These are phyloP conservation scores for Vanessa atalanta DNA, from an alignment of 1,140 invertebrate species.

Conservation along the genomic window DNA sequence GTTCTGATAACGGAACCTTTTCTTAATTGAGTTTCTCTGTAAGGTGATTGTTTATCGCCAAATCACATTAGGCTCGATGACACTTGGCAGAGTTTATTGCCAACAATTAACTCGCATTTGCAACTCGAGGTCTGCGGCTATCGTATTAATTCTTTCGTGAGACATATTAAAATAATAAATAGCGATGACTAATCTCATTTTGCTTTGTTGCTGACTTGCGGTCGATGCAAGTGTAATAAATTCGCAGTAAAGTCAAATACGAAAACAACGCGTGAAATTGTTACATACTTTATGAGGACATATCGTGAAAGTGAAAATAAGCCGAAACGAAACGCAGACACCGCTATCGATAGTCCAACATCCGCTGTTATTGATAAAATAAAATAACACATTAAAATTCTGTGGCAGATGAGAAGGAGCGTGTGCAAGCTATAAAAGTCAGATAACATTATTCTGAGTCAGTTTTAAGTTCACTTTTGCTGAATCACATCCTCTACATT, in stretches of 20 bases:
- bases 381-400: conserved; percentile 49
- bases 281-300: conserved; percentile 37
- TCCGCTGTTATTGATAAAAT: conserved; percentile 68
- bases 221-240: conserved; percentile 43
- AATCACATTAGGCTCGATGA: conserved; percentile 58
- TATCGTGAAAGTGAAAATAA: conserved; percentile 41
- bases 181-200: conserved; percentile 46
- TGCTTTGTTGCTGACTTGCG: conserved; percentile 48
- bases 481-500: conserved; percentile 68
- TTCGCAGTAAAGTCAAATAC: conserved; percentile 46
- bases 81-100: conserved; percentile 52
- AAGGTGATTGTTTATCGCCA: conserved; percentile 62
- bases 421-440: conserved; percentile 60
- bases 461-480: conserved; percentile 57
- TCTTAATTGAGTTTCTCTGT: conserved; percentile 76
- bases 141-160: conserved; percentile 25
- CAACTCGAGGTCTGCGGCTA: conserved; percentile 15
- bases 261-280: conserved; percentile 43
- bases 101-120: conserved; percentile 44
- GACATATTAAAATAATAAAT: conserved; percentile 37
- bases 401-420: conserved; percentile 27
- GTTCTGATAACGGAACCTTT: conserved; percentile 71
- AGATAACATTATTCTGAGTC: conserved; percentile 66
- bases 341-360: conserved; percentile 54
- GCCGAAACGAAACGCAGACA: conserved; percentile 47